A percentile compares a stretch with the other conserved stretches of the same genome.
Conservation (phyloP, 2,113 vertebrate species). For the Craseonycteris thonglongyai region DNA sequence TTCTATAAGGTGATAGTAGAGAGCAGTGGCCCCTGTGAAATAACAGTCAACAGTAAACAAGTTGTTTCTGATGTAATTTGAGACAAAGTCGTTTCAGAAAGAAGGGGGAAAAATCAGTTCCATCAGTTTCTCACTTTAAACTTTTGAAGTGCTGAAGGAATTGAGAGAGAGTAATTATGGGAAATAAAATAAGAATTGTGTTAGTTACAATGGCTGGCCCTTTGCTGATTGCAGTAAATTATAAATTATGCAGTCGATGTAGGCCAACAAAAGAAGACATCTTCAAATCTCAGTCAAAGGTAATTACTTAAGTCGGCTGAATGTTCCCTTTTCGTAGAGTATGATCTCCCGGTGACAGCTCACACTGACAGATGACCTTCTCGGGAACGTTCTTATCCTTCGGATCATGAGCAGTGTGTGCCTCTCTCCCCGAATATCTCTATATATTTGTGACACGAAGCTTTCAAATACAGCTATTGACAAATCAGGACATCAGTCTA, state of each 20-base stretch:
- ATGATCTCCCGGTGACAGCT: constrained; percentile 94
- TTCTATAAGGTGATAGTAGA: background rate
- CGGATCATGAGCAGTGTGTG: constrained; percentile 86
- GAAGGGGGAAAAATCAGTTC: constrained; percentile 58
- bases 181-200: constrained; percentile 84
- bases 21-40: background rate
- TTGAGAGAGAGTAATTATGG: constrained; percentile 68
- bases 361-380: constrained; percentile 99
- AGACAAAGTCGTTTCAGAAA: background rate
- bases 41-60: constrained; percentile 25
- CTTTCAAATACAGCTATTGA: constrained; percentile 92
- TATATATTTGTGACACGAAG: constrained; percentile 91
- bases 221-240: constrained; percentile 91
- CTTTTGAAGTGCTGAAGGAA: constrained; percentile 67
- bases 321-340: constrained; percentile 89
- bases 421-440: constrained; percentile 89
- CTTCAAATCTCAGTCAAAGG: constrained; percentile 97
- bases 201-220: constrained; percentile 82
- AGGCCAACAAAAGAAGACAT: constrained; percentile 99
- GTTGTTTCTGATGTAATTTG: constrained; percentile 3
- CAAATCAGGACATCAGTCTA: constrained; percentile 91
- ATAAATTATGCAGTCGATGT: constrained; percentile 98
- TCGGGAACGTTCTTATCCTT: constrained; percentile 85
- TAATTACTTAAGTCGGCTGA: constrained; percentile 96
- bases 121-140: constrained; percentile 60